phyloP scores from a whole-genome alignment of 1,140 invertebrate species.

The Cotesia typhae region DNA sequence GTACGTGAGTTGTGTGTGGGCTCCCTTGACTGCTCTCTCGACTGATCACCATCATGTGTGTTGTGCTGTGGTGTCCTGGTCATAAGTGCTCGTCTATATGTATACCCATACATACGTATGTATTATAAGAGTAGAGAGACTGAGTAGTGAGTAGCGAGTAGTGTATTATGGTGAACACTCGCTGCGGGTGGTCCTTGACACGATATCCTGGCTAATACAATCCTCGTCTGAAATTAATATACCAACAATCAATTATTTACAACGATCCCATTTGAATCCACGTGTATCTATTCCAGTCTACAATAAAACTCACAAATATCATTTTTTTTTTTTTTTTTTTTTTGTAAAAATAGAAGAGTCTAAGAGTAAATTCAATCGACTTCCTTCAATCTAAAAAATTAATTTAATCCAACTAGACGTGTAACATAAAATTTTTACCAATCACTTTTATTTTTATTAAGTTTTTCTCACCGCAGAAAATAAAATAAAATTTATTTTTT shows the following conservation, averaged over 20 bases:
- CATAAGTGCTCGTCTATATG: background rate
- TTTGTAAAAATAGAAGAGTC: too few relatives aligned
- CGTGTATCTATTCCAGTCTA: background rate
- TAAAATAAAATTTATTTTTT: slow-evolving; percentile 11
- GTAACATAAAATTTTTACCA: too few relatives aligned
- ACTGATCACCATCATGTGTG: slow-evolving; percentile 49
- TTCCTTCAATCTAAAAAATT: too few relatives aligned
- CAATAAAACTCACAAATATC: background rate
- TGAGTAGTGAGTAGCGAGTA: slow-evolving; percentile 43
- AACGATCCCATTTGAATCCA: background rate
- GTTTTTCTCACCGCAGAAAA: background rate
- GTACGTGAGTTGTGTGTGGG: slow-evolving; percentile 35
- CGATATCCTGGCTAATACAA: slow-evolving; percentile 53
- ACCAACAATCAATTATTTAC: slow-evolving; percentile 54
- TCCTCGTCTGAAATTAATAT: slow-evolving; percentile 56
- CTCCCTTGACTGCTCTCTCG: background rate
- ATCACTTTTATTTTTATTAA: background rate
- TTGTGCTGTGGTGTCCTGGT: slow-evolving; percentile 61
- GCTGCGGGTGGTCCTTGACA: slow-evolving; percentile 64
- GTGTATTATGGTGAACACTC: slow-evolving; percentile 46
- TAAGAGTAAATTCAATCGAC: too few relatives aligned
- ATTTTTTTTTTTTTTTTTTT: too few relatives aligned
- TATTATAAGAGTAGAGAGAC: slow-evolving; percentile 15
- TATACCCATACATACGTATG: too few relatives aligned
- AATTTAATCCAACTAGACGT: too few relatives aligned